Evolutionary conservation across 2,888 invertebrate genomes (phyloP), one percentile per base, ranked within the genome.

Genomic region (Crematogaster levior): DNA sequence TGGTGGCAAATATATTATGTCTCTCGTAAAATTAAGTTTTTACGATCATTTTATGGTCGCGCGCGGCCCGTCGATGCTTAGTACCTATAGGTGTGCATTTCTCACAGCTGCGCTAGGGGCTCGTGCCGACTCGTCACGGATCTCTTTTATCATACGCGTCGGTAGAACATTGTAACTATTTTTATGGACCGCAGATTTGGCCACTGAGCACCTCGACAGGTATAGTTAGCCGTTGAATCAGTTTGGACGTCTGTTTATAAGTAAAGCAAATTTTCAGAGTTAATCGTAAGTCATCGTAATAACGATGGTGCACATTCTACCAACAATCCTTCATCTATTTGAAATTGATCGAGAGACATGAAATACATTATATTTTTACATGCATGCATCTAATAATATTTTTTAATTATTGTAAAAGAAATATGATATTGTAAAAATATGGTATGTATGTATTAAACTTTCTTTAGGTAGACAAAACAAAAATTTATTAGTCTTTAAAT

Each of bases 11-110:
- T 94, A 94, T 94, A 94, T 94, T 94, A 94, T 93, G 93, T 92
- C 93, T 93, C 94, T 94, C 94, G 92, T 94, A 94, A 94, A 94
- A 94, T 94, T 94, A 94, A 94, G 92, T 94, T 94, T 94, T 94
- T 94, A 94, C 94, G 94, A 94, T 93, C 93, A 92, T 94, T 94
- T 94, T 94, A 94, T 94, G 94, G 94, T 93, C 92, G 93, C 92
- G 92, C 91, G 91, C 93, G 92, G 92, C 91, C 90, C 92, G 92
- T 91, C 91, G 92, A 93, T 93, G 92, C 91, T 91, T 86, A 86
- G 89, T 90, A 88, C 91, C 90, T 92, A 91, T 92, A 89, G 91
- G 89, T 85, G 88, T 85, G 86, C 86, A 89, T 86, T 89, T 89
- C 91, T 91, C 88, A 83, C 89, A 89, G 87, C 89, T 90, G 89